Percentiles rank a stretch among this genome's conserved stretches.
Evolutionary conservation across 2,888 invertebrate species (phyloP).

Genomic region (Mesochorus sp.): DNA sequence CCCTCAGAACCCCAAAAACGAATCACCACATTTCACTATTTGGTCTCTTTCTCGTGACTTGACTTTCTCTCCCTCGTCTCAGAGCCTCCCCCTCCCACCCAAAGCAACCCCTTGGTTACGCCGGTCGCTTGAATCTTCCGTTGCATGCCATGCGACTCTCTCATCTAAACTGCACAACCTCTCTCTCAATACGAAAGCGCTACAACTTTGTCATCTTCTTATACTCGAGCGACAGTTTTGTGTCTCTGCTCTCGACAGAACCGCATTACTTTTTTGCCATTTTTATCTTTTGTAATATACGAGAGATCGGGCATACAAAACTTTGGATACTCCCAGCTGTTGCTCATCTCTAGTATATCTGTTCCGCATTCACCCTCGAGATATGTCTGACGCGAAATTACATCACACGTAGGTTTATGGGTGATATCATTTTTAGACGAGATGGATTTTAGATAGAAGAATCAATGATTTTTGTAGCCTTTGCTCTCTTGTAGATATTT

Average conservation of each 20-base stretch:
- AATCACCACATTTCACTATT: conserved; percentile 27
- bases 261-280: neutral
- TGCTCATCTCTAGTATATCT: neutral
- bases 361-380: neutral
- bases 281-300: neutral
- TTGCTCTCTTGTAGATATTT: too few species aligned
- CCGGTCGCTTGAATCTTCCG: conserved; percentile 6
- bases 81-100: neutral
- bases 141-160: neutral
- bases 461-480: neutral
- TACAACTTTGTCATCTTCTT: conserved; percentile 11
- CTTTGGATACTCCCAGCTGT: neutral
- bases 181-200: conserved; percentile 6
- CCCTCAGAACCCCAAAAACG: conserved; percentile 31
- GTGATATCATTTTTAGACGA: neutral
- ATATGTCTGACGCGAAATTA: neutral
- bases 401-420: neutral
- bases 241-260: neutral
- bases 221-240: neutral
- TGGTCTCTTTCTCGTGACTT: conserved; percentile 13
- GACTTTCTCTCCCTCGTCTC: neutral
- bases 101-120: conserved; percentile 16
- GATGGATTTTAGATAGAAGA: neutral
- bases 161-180: neutral
- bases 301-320: neutral